These are phyloP conservation scores for Cebidichthys violaceus DNA, from an alignment of 2,113 vertebrate species.

Conservation along the genomic window DNA sequence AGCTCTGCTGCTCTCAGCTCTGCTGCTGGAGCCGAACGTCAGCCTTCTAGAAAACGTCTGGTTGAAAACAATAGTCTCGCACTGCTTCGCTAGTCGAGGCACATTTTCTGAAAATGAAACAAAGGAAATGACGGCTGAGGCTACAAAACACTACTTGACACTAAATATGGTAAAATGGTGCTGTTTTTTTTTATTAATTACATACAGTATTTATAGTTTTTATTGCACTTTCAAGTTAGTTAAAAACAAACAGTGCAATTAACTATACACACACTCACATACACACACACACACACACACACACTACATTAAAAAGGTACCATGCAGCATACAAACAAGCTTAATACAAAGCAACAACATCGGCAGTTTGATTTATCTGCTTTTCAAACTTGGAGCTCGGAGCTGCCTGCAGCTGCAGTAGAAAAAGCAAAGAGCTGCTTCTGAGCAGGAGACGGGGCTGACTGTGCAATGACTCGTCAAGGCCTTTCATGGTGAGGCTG, in stretches of 20 bases:
- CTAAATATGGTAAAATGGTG: slow-evolving; percentile 73
- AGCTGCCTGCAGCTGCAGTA: slow-evolving; percentile 89
- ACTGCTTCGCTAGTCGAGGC: slow-evolving; percentile 20
- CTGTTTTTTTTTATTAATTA: slow-evolving; percentile 81
- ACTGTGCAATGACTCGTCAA: slow-evolving; percentile 69
- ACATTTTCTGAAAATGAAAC: slow-evolving; percentile 45
- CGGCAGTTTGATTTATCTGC: slow-evolving; percentile 49
- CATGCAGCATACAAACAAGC: slow-evolving; percentile 81
- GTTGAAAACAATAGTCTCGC: slow-evolving; percentile 49
- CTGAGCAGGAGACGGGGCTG: slow-evolving; percentile 56
- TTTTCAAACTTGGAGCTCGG: slow-evolving; percentile 67
- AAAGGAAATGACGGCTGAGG: slow-evolving; percentile 10
- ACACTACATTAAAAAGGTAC: slow-evolving; percentile 79
- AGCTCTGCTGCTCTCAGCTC: slow-evolving; percentile 31
- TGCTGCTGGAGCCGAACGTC: slow-evolving; percentile 51
- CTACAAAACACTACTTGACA: slow-evolving; percentile 10
- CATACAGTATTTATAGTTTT: slow-evolving; percentile 85
- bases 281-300: slow-evolving; percentile 30
- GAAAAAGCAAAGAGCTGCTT: slow-evolving; percentile 74
- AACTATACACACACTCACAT: slow-evolving; percentile 75
- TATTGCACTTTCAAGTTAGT: slow-evolving; percentile 88
- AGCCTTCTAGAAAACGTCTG: slow-evolving; percentile 35
- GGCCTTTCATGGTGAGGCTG: slow-evolving; percentile 60
- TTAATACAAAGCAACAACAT: slow-evolving; percentile 75
- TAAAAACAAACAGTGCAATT: slow-evolving; percentile 85